Evolutionary conservation across 1,140 invertebrate species (phyloP).

Genomic region (Dreissena polymorpha): DNA sequence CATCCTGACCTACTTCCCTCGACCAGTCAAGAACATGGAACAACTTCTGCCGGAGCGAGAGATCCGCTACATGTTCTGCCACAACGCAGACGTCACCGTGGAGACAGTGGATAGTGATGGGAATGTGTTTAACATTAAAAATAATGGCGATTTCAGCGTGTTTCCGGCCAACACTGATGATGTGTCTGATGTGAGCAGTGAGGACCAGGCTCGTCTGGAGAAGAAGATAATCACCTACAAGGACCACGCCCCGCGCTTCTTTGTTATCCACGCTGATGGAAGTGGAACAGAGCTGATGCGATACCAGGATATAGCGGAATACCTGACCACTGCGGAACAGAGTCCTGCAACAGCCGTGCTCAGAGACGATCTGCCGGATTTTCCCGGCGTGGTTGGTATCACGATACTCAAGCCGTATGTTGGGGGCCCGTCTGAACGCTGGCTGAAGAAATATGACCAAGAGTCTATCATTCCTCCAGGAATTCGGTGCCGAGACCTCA

Average conservation of each 20-base stretch:
- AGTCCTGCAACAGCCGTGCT: conserved; percentile 77
- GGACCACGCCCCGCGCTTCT: conserved; percentile 77
- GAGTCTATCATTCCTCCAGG: conserved; percentile 77
- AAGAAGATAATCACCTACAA: conserved; percentile 67
- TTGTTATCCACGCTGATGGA: conserved; percentile 77
- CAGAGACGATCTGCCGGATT: conserved; percentile 75
- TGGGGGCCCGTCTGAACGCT: conserved; percentile 71
- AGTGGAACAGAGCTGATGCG: conserved; percentile 78
- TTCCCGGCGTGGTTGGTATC: conserved; percentile 74
- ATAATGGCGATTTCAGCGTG: conserved; percentile 71
- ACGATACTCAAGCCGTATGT: conserved; percentile 76
- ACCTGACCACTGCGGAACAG: conserved; percentile 70
- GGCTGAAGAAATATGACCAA: conserved; percentile 76
- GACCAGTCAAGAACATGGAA: conserved; percentile 70
- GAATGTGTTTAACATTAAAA: conserved; percentile 75
- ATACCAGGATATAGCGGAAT: conserved; percentile 76
- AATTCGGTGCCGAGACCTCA: conserved; percentile 75
- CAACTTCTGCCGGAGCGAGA: conserved; percentile 67
- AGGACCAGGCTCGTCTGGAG: conserved; percentile 52
- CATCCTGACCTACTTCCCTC: conserved; percentile 70
- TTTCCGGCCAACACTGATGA: conserved; percentile 63
- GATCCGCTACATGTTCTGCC: conserved; percentile 73
- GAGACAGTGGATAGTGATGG: conserved; percentile 77
- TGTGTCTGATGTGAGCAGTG: conserved; percentile 66
- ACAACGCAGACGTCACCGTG: conserved; percentile 74